These are phyloP conservation scores for Plagodis dolabraria DNA, from an alignment of 2,888 invertebrate species.

Conservation along the genomic window DNA sequence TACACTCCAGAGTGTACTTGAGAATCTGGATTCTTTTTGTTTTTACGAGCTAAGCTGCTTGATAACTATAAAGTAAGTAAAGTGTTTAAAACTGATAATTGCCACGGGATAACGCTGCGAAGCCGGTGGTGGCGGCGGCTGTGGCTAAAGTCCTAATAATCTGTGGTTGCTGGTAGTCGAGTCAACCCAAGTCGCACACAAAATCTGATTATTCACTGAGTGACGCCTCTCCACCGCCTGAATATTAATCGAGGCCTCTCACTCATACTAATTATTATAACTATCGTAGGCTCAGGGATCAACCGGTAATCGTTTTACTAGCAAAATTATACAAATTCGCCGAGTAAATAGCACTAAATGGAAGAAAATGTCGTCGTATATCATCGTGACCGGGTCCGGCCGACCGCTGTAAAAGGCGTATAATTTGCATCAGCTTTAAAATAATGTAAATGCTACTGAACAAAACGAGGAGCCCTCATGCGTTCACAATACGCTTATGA, in stretches of 20 bases:
- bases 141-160: constrained; percentile 45
- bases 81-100: too few relatives aligned
- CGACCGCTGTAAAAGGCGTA: constrained; percentile 42
- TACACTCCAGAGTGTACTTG: background rate
- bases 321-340: constrained; percentile 61
- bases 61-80: background rate
- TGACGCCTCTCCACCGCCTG: constrained; percentile 57
- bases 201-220: constrained; percentile 69
- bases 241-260: constrained; percentile 64
- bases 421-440: constrained; percentile 42
- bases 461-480: constrained; percentile 26
- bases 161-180: constrained; percentile 51
- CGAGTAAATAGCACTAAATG: constrained; percentile 51
- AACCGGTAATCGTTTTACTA: constrained; percentile 55
- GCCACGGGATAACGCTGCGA: too few relatives aligned
- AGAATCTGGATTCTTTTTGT: too few relatives aligned
- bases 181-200: constrained; percentile 53
- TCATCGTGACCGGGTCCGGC: constrained; percentile 56
- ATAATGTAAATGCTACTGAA: constrained; percentile 41
- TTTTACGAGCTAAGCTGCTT: constrained; percentile 2
- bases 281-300: constrained; percentile 54
- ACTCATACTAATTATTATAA: constrained; percentile 58
- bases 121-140: background rate
- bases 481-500: constrained; percentile 32
- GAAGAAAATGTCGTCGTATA: constrained; percentile 57